Percentiles rank a stretch among this genome's conserved stretches.
phyloP scores from a whole-genome alignment of 2,888 invertebrate genomes.

The Mantis religiosa region DNA sequence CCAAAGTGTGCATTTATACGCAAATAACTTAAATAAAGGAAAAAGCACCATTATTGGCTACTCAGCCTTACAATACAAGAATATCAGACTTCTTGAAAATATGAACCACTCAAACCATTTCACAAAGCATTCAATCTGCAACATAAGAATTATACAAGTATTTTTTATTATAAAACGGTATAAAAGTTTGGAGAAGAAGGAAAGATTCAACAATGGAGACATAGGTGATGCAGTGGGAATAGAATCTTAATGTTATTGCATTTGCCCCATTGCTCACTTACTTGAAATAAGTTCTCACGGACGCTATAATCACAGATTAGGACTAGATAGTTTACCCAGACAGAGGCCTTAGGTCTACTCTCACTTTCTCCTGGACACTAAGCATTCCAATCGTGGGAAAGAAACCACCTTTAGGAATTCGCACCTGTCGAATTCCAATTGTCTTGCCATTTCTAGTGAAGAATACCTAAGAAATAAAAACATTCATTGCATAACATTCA shows the following conservation, averaged over 20 bases:
- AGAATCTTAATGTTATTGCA: background rate
- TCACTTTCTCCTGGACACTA: conserved; percentile 49
- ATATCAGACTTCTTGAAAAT: background rate
- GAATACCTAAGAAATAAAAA: conserved; percentile 44
- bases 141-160: background rate
- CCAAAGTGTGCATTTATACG: background rate
- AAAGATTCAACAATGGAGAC: background rate
- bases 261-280: background rate
- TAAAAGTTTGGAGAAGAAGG: background rate
- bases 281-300: background rate
- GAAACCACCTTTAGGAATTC: conserved; percentile 51
- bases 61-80: background rate
- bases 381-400: conserved; percentile 52
- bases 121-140: background rate
- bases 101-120: background rate
- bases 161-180: background rate
- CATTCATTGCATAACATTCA: background rate
- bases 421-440: conserved; percentile 47
- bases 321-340: conserved; percentile 41
- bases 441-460: conserved; percentile 51
- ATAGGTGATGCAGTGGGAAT: background rate
- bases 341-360: conserved; percentile 49
- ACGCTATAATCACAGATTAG: background rate
- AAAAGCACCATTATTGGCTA: background rate
- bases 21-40: background rate